Percentiles rank a stretch among this genome's conserved stretches.
These are phyloP conservation scores for Drosophila bocki DNA, from an alignment of 1,140 invertebrate genomes.

Conservation along the genomic window DNA sequence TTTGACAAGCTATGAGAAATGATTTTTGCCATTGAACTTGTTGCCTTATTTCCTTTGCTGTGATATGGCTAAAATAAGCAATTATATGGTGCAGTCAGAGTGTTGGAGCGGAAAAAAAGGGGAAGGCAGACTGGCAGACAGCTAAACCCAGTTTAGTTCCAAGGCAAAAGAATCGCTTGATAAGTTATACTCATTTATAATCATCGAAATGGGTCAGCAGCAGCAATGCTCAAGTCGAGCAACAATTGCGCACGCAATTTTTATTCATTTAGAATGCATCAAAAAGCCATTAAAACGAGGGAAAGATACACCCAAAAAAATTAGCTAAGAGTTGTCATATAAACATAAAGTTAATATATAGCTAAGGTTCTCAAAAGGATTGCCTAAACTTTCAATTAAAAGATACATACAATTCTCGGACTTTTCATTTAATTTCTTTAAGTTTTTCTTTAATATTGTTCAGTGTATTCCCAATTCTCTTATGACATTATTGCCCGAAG, in stretches of 20 bases:
- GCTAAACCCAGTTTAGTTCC: slow-evolving; percentile 44
- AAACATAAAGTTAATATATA: background rate
- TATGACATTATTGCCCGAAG: slow-evolving; percentile 31
- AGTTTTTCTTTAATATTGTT: background rate
- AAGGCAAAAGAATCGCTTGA: slow-evolving; percentile 34
- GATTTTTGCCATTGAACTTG: slow-evolving; percentile 49
- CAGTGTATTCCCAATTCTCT: background rate
- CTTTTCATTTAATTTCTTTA: background rate
- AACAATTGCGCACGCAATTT: slow-evolving; percentile 46
- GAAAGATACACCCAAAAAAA: slow-evolving; percentile 6
- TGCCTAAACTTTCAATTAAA: background rate
- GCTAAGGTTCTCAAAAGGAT: background rate
- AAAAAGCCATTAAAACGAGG: slow-evolving; percentile 35
- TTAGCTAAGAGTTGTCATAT: background rate
- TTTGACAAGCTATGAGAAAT: slow-evolving; percentile 36
- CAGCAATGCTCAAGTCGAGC: slow-evolving; percentile 34
- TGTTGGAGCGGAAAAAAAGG: background rate
- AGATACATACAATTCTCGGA: too few species aligned
- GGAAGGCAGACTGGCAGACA: background rate
- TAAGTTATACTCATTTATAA: slow-evolving; percentile 49
- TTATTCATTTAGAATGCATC: slow-evolving; percentile 50
- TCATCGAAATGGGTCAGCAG: slow-evolving; percentile 46
- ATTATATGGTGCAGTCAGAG: background rate
- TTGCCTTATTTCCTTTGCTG: slow-evolving; percentile 12
- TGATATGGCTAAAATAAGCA: slow-evolving; percentile 22